Evolutionary conservation across 92 coral and sea anemone species (phyloP).

Genomic region (Phenganax stokvisi): DNA sequence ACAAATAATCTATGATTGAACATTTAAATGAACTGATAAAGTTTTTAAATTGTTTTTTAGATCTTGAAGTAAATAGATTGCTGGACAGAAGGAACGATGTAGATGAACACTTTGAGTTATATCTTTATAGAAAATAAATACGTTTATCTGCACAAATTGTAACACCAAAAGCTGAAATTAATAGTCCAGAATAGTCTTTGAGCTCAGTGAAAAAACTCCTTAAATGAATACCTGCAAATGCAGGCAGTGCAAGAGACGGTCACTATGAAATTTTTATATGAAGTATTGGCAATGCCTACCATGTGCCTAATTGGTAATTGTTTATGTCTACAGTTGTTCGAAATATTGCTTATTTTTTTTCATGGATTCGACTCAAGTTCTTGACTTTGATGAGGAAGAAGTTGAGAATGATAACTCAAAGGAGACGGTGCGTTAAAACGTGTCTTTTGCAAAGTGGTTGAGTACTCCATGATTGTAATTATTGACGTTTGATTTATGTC

Average conservation of each 20-base stretch:
- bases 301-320: background rate
- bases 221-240: no score
- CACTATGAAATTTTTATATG: no score
- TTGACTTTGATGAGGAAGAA: slow-evolving; percentile 19
- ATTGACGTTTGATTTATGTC: background rate
- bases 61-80: slow-evolving; percentile 4
- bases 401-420: background rate
- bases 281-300: background rate
- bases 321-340: background rate
- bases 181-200: no score
- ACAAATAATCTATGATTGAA: no score
- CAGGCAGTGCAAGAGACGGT: no score
- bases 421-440: background rate
- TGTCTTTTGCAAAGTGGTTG: background rate
- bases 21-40: no score
- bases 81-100: slow-evolving; percentile 32
- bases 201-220: no score
- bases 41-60: no score
- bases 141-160: background rate
- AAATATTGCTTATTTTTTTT: background rate
- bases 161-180: background rate
- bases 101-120: slow-evolving; percentile 17
- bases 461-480: background rate
- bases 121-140: slow-evolving; percentile 14
- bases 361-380: slow-evolving; percentile 11